phyloP scores from a whole-genome alignment of 2,797 vertebrate species.

The Chrosomus eos region DNA sequence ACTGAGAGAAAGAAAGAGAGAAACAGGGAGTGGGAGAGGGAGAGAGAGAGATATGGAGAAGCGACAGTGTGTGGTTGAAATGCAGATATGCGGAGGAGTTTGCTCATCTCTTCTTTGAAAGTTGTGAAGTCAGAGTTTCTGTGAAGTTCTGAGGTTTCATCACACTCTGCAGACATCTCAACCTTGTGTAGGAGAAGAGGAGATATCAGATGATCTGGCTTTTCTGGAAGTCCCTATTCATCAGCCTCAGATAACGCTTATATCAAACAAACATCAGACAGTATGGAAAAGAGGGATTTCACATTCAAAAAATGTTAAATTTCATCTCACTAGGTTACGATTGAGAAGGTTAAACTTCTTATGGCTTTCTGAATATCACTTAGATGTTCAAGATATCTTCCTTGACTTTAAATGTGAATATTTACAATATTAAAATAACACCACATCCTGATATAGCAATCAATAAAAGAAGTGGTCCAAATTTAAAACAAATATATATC shows the following conservation, averaged over 20 bases:
- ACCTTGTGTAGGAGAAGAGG: constrained; percentile 46
- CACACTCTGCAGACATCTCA: constrained; percentile 47
- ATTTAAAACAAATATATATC: too few species aligned
- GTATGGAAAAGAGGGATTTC: constrained; percentile 46
- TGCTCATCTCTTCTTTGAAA: constrained; percentile 46
- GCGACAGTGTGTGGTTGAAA: constrained; percentile 32
- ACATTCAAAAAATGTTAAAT: constrained; percentile 28
- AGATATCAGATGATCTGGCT: constrained; percentile 44
- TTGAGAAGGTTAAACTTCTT: constrained; percentile 37
- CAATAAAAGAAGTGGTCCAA: too few species aligned
- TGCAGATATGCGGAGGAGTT: constrained; percentile 45
- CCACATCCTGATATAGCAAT: too few species aligned
- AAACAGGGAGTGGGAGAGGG: constrained; percentile 4
- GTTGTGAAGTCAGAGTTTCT: constrained; percentile 50
- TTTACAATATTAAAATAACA: constrained; percentile 4
- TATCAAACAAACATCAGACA: constrained; percentile 53
- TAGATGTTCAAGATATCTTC: constrained; percentile 29
- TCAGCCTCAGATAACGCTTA: constrained; percentile 32
- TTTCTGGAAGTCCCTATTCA: constrained; percentile 47
- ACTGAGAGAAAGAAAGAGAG: constrained; percentile 24
- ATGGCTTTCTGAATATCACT: constrained; percentile 25
- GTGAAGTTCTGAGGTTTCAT: constrained; percentile 49
- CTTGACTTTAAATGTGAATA: constrained; percentile 19
- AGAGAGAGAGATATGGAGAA: constrained; percentile 11
- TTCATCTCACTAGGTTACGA: constrained; percentile 36